A percentile compares a stretch with the other conserved stretches of the same genome.
phyloP scores from a whole-genome alignment of 2,113 vertebrate genomes.

The Geococcyx californianus region DNA sequence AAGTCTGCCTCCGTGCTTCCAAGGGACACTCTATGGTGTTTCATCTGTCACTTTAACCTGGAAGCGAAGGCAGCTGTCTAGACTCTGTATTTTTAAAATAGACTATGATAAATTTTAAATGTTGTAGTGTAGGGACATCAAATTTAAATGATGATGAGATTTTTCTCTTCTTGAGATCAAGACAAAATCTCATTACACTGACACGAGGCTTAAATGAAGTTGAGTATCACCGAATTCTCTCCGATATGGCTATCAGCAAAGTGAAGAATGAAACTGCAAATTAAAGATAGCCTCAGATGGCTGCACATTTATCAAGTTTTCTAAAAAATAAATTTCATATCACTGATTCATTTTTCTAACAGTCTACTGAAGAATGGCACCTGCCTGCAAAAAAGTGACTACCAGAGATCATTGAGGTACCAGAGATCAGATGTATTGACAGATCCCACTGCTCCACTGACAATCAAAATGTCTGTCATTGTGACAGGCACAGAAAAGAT shows the following conservation, averaged over 20 bases:
- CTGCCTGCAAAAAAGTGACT: neutral
- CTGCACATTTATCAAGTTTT: neutral
- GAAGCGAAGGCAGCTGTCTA: neutral
- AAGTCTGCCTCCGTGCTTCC: neutral
- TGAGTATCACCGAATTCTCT: neutral
- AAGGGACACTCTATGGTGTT: neutral
- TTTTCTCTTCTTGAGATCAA: neutral
- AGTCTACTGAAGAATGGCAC: neutral
- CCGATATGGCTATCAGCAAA: neutral
- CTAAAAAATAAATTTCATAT: neutral
- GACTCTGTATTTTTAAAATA: neutral
- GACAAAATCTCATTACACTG: neutral
- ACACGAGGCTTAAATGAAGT: neutral
- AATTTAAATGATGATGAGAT: neutral
- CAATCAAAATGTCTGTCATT: neutral
- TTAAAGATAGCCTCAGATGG: neutral
- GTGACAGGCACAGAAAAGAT: neutral
- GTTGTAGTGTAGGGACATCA: neutral
- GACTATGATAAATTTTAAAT: neutral
- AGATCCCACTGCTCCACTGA: neutral
- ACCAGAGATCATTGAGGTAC: neutral
- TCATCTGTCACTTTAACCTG: neutral
- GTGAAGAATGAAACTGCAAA: neutral
- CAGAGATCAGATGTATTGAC: neutral
- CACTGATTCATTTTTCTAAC: neutral